Conservation (phyloP, 2,888 invertebrate genomes). For the Xylota sylvarum region DNA sequence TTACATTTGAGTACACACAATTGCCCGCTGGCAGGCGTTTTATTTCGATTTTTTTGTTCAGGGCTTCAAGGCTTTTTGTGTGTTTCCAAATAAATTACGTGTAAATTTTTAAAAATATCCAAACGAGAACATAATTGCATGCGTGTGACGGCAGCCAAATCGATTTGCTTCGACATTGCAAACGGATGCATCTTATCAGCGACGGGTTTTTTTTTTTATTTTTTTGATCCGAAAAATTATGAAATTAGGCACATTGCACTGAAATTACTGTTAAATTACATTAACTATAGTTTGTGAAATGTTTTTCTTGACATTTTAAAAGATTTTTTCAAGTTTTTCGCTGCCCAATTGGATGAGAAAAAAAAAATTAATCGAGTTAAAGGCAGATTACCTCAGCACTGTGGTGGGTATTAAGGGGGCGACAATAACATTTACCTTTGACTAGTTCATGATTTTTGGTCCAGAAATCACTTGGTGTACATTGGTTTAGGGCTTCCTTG, state of each 20-base stretch:
- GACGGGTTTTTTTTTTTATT: constrained; percentile 15
- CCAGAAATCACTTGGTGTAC: constrained; percentile 21
- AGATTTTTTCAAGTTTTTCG: constrained; percentile 20
- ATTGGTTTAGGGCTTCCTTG: constrained; percentile 6
- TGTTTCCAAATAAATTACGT: constrained; percentile 50
- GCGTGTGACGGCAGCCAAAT: constrained; percentile 67
- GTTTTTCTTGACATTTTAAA: constrained; percentile 6
- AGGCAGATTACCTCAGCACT: constrained; percentile 64
- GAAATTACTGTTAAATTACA: constrained; percentile 18
- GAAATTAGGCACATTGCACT: constrained; percentile 27
- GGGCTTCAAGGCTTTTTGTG: constrained; percentile 43
- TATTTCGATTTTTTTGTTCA: constrained; percentile 16
- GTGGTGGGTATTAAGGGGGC: constrained; percentile 23
- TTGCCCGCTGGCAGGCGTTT: constrained; percentile 7
- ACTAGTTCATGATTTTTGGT: constrained; percentile 64
- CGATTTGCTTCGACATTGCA: constrained; percentile 64
- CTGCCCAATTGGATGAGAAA: constrained; percentile 14
- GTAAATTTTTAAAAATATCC: constrained; percentile 37
- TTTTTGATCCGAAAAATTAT: neutral
- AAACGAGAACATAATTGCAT: constrained; percentile 68
- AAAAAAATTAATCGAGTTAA: constrained; percentile 39
- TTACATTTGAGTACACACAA: constrained; percentile 45
- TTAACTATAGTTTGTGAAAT: neutral
- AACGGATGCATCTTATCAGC: constrained; percentile 67
- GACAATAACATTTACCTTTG: constrained; percentile 66